A percentile compares a stretch with the other conserved stretches of the same genome.
Conservation (phyloP, 1,140 invertebrate species). For the Pectinophora gossypiella region DNA sequence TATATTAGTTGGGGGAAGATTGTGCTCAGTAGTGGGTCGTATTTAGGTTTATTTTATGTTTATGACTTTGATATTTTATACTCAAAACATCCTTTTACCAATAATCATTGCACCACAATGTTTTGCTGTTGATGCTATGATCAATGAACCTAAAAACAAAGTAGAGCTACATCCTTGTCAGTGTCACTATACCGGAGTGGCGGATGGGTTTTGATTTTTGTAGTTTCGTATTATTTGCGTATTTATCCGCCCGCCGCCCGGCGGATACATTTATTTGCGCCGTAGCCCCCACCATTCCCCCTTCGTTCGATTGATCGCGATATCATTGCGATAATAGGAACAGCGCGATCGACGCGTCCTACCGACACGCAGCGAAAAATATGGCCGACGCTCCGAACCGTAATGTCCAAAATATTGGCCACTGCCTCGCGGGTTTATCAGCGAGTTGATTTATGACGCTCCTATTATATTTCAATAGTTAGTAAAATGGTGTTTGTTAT, state of each 20-base stretch:
- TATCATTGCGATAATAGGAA: slow-evolving; percentile 73
- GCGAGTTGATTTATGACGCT: background rate
- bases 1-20: too few species aligned
- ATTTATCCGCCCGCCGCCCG: slow-evolving; percentile 70
- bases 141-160: too few species aligned
- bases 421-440: background rate
- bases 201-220: slow-evolving; percentile 76
- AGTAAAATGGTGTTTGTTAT: too few species aligned
- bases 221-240: slow-evolving; percentile 75
- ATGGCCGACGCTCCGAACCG: slow-evolving; percentile 34
- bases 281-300: slow-evolving; percentile 23
- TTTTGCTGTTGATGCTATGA: too few species aligned
- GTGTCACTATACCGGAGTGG: slow-evolving; percentile 51
- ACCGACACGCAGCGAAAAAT: slow-evolving; percentile 49
- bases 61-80: too few species aligned
- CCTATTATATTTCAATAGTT: too few species aligned
- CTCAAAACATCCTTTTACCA: too few species aligned
- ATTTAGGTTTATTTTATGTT: too few species aligned
- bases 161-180: slow-evolving; percentile 37
- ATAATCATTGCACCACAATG: too few species aligned
- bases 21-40: too few species aligned
- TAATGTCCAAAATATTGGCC: slow-evolving; percentile 19
- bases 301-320: slow-evolving; percentile 70
- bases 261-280: slow-evolving; percentile 72
- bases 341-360: slow-evolving; percentile 55